Percentiles rank a stretch among this genome's conserved stretches.
Evolutionary conservation across 2,888 invertebrate species (phyloP).

Genomic region (Epinotia ramella): DNA sequence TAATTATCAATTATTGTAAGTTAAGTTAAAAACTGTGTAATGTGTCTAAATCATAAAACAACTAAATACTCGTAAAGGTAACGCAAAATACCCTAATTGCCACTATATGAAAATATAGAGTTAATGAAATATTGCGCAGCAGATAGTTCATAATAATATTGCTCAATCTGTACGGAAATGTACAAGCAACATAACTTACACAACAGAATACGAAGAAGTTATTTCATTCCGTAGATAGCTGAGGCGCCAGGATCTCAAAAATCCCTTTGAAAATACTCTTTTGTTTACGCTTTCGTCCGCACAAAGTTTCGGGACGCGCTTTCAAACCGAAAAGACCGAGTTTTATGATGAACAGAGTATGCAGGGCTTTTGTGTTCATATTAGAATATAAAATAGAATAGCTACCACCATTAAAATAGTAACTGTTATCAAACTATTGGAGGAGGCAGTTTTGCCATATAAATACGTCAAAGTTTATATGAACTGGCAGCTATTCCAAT

Average conservation of each 20-base stretch:
- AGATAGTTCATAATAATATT: neutral
- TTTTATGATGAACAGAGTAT: constrained; percentile 9
- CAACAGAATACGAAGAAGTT: constrained; percentile 7
- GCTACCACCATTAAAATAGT: no score
- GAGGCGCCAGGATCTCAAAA: constrained; percentile 18
- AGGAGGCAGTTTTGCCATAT: no score
- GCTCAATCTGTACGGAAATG: neutral
- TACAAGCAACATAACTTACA: neutral
- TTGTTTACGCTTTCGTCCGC: constrained; percentile 10
- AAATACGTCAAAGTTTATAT: no score
- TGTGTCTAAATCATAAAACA: no score
- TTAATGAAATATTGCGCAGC: no score
- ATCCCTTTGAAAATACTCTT: constrained; percentile 27
- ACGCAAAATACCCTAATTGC: no score
- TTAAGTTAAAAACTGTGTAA: no score
- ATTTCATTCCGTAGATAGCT: constrained; percentile 29
- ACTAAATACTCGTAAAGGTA: no score
- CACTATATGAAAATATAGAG: no score
- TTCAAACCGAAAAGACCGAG: neutral
- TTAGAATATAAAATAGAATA: neutral
- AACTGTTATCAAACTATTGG: no score
- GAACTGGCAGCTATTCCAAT: no score
- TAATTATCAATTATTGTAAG: no score
- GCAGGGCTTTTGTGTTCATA: neutral
- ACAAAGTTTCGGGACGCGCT: constrained; percentile 18